These are phyloP conservation scores for Etia nguti DNA, from an alignment of 2,113 vertebrate species.

Conservation along the genomic window DNA sequence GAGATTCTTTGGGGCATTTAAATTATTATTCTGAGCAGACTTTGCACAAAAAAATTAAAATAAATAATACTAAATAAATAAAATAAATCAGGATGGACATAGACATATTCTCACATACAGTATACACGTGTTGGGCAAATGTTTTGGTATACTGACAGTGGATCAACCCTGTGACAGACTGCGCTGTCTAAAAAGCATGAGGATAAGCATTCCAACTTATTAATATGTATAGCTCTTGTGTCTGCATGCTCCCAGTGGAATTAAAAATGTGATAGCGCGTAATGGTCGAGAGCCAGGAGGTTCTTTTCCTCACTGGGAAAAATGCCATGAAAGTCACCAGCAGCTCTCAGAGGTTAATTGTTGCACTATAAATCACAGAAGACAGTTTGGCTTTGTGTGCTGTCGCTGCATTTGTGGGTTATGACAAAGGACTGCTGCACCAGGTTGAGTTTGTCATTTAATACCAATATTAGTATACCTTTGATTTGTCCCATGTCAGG, in stretches of 20 bases:
- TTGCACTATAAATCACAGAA: constrained; percentile 45
- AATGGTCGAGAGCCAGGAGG: neutral
- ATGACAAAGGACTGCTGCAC: neutral
- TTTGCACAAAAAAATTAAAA: neutral
- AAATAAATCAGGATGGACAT: neutral
- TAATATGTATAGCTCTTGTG: constrained; percentile 50
- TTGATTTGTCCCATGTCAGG: neutral
- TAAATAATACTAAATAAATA: neutral
- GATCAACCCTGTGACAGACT: neutral
- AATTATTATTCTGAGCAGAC: neutral
- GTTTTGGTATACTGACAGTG: neutral
- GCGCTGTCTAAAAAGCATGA: neutral
- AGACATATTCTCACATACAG: neutral
- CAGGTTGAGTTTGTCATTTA: neutral
- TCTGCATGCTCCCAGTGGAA: constrained; percentile 14
- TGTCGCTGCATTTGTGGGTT: neutral
- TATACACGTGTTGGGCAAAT: neutral
- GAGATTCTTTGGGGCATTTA: neutral
- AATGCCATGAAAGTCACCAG: constrained; percentile 25
- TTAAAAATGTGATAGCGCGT: neutral
- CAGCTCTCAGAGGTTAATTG: constrained; percentile 46
- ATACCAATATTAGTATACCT: neutral
- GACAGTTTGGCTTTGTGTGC: constrained; percentile 5
- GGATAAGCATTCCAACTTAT: constrained; percentile 23
- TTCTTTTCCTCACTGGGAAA: constrained; percentile 1